Evolutionary conservation across 2,888 invertebrate species (phyloP), one percentile per base, ranked within the genome.

Genomic region (Nasonovia ribisnigri): DNA sequence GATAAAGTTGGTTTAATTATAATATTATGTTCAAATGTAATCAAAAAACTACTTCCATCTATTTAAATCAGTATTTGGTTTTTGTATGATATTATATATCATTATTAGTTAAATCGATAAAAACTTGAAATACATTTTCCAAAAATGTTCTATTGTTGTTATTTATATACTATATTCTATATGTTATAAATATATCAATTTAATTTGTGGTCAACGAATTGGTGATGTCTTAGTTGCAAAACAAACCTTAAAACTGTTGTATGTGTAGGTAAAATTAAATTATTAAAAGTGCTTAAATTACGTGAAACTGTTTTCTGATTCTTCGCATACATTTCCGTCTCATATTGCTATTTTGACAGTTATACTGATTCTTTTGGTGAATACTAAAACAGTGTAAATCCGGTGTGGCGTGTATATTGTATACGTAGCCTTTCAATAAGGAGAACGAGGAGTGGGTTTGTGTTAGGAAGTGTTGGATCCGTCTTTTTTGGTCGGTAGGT

Each of bases 311-410:
- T 92, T 92, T 92, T 88, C 54, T 43, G 51, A 88, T 92, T 77
- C 67, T 77, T 36, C 54, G 5, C 48, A 42, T 48, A 84, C 57
- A 42, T 86, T 87, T 93, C 93, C 86, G 90, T 93, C 86, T 93
- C 90, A 43, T 93, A 51, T 90, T 93, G 93, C 93, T 60, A 84
- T 60, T 93, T 89, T 48, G 60, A 90, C 93, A 90, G 93, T 93
- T 90, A 87, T 90, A 90, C 84, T 43, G 93, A 57, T 93, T 93
- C 93, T 87, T 93, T 43, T 93, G 13, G 60, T 90, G 93, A 90
- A 93, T 90, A 93, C 48, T 86, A 90, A 93, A 93, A 67, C 48
- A 42, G 90, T 87, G 93, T 93, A 86, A 93, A 93, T 93, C 93
- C 93, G 93, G 93, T 90, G 46, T 93, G 10, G 36, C 16, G 43